These are phyloP conservation scores for Colossoma macropomum DNA, from an alignment of 2,113 vertebrate species.

Conservation along the genomic window DNA sequence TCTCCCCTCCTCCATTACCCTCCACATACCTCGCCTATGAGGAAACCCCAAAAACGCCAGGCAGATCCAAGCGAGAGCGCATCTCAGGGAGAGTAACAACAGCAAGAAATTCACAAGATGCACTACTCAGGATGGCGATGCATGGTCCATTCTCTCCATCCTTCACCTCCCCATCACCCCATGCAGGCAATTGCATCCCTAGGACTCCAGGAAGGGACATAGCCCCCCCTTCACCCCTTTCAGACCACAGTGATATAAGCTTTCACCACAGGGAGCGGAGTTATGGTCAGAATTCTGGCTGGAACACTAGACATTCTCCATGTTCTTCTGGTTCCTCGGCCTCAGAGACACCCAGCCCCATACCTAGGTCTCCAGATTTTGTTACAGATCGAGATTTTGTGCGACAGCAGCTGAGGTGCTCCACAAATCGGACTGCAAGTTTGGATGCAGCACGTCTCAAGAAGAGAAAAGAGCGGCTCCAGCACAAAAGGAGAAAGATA, in stretches of 20 bases:
- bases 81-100: not conserved
- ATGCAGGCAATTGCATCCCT: conserved; percentile 83
- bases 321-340: conserved; percentile 64
- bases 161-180: conserved; percentile 79
- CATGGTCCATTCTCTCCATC: conserved; percentile 83
- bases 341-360: conserved; percentile 60
- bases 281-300: conserved; percentile 30
- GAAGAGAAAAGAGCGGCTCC: conserved; percentile 80
- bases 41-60: conserved; percentile 87
- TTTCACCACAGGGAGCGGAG: conserved; percentile 70
- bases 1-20: conserved; percentile 52
- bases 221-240: conserved; percentile 64
- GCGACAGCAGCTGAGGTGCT: not conserved
- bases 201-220: conserved; percentile 95
- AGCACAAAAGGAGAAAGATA: conserved; percentile 50
- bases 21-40: conserved; percentile 76
- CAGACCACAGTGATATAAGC: conserved; percentile 73
- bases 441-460: conserved; percentile 58
- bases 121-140: not conserved
- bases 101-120: not conserved
- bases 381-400: not conserved
- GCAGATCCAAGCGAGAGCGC: conserved; percentile 46
- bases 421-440: conserved; percentile 51
- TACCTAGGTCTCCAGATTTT: not conserved
- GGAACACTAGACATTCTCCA: conserved; percentile 63